Conservation (phyloP, 2,113 vertebrate species). For the Tor tambroides region DNA sequence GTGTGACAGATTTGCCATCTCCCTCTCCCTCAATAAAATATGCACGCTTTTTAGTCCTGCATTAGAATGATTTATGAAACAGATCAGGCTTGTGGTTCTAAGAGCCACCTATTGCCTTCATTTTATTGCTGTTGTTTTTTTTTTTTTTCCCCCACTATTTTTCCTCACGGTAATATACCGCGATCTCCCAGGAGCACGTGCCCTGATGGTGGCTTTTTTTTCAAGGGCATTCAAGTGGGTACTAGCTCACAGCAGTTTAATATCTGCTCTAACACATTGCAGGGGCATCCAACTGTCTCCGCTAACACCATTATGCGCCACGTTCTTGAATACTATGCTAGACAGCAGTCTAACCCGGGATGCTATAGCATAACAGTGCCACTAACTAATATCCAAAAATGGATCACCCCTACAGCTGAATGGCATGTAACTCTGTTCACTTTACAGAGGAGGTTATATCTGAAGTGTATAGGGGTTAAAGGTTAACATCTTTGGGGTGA, state of each 20-base stretch:
- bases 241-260: constrained; percentile 55
- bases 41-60: constrained; percentile 72
- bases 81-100: constrained; percentile 63
- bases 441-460: neutral
- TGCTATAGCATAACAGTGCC: neutral
- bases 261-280: constrained; percentile 39
- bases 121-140: constrained; percentile 76
- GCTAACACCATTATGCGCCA: neutral
- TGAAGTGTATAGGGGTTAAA: neutral
- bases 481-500: constrained; percentile 17
- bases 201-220: constrained; percentile 62
- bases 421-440: constrained; percentile 24
- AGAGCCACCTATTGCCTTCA: constrained; percentile 70
- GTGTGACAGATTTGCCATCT: constrained; percentile 42
- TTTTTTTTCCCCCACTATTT: constrained; percentile 43
- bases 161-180: constrained; percentile 72
- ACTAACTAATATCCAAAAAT: constrained; percentile 49
- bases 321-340: constrained; percentile 9
- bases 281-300: constrained; percentile 26
- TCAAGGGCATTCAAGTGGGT: constrained; percentile 72
- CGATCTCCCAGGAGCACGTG: constrained; percentile 66
- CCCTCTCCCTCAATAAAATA: constrained; percentile 69
- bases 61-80: constrained; percentile 79
- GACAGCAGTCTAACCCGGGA: constrained; percentile 25
- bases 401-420: constrained; percentile 39